Evolutionary conservation across 2,797 vertebrate genomes (phyloP).

Genomic region (Podarcis lilfordi): DNA sequence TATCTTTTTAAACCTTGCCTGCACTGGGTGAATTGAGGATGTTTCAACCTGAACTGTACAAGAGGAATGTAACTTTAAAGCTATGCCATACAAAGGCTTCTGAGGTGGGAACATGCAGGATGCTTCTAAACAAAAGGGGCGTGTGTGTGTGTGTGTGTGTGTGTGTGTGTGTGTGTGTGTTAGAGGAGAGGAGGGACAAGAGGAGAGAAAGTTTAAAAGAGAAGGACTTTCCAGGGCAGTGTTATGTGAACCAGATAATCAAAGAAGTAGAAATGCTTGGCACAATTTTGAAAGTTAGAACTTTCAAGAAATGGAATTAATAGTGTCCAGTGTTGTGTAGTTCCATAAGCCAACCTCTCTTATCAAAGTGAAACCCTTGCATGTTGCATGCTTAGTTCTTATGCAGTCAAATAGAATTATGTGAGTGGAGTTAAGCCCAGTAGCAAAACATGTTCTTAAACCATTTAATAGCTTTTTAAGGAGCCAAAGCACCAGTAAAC

Average conservation of each 20-base stretch:
- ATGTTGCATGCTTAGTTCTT: not conserved
- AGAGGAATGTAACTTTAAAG: not conserved
- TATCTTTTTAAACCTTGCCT: not conserved
- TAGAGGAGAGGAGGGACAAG: slow-evolving; percentile 9
- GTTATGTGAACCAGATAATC: not conserved
- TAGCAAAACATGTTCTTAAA: not conserved
- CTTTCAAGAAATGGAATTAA: not conserved
- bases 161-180: too few species aligned
- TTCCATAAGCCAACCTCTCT: not conserved
- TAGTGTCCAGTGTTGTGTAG: not conserved
- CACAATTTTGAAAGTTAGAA: not conserved
- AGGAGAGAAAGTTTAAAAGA: not conserved
- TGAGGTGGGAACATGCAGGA: not conserved
- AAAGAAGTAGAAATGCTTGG: not conserved
- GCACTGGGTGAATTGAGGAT: not conserved
- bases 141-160: too few species aligned
- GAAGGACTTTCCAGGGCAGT: rapidly evolving
- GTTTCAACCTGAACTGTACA: not conserved
- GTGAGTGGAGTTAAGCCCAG: not conserved
- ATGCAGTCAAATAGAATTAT: not conserved
- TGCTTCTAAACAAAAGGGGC: not conserved
- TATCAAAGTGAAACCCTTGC: not conserved
- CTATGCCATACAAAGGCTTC: slow-evolving; percentile 5
- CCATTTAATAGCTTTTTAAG: not conserved
- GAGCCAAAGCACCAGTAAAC: not conserved